Evolutionary conservation across 1,140 invertebrate species (phyloP).

Genomic region (Trachymyrmex cornetzi): DNA sequence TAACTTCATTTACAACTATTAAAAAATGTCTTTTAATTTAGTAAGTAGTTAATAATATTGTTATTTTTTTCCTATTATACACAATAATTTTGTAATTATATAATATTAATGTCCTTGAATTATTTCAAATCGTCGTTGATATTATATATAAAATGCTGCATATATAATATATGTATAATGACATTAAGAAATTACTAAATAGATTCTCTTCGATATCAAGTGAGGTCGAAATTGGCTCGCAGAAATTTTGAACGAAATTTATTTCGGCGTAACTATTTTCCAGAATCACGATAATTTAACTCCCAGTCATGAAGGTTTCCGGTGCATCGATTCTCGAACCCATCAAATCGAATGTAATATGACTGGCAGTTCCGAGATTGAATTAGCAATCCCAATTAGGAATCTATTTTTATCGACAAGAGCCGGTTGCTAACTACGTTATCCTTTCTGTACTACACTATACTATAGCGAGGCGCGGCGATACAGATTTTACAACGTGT

Average conservation of each 20-base stretch:
- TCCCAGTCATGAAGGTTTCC: neutral
- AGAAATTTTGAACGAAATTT: neutral
- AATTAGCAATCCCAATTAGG: conserved; percentile 30
- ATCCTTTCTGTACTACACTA: neutral
- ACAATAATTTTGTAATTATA: neutral
- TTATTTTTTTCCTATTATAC: neutral
- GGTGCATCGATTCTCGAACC: neutral
- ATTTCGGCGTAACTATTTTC: conserved; percentile 4
- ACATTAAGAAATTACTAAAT: conserved; percentile 7
- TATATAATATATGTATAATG: neutral
- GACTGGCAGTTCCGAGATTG: neutral
- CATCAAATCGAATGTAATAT: conserved; percentile 17
- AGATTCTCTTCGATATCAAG: neutral
- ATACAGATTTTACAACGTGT: conserved; percentile 51
- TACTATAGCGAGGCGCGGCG: neutral
- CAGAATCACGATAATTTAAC: conserved; percentile 28
- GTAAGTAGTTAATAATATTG: neutral
- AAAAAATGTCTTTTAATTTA: neutral
- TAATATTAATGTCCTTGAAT: neutral
- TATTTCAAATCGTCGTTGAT: neutral
- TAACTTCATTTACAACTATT: neutral
- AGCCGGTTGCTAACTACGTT: neutral
- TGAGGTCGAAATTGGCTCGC: neutral
- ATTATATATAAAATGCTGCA: neutral
- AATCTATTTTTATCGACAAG: conserved; percentile 36